Evolutionary conservation across 2,888 invertebrate species (phyloP).

Genomic region (Diarsia rubi): DNA sequence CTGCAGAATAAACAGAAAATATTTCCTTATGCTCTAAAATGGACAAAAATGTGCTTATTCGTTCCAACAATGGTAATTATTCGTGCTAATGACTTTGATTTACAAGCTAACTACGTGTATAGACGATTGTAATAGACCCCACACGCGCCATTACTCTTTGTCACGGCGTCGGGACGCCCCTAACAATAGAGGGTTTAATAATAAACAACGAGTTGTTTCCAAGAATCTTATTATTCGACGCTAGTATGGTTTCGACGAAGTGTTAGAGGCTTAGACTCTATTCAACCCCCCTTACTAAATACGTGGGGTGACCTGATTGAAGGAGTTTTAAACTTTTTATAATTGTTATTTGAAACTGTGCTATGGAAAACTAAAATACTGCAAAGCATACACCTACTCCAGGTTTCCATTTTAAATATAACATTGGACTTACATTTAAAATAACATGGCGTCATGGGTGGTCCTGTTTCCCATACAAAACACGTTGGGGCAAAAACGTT

Average conservation of each 20-base stretch:
- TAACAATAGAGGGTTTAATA: slow-evolving; percentile 72
- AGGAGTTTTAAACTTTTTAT: not conserved
- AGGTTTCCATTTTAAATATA: not conserved
- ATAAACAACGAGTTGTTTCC: slow-evolving; percentile 69
- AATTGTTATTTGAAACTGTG: not conserved
- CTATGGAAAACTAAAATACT: not conserved
- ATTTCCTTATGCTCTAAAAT: not conserved
- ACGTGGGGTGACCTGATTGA: not conserved
- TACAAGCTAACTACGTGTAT: slow-evolving; percentile 67
- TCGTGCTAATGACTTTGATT: slow-evolving; percentile 71
- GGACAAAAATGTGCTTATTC: slow-evolving; percentile 4
- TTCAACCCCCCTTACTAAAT: not conserved
- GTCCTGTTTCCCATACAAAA: not conserved
- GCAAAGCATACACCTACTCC: not conserved
- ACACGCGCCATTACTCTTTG: slow-evolving; percentile 68
- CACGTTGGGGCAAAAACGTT: slow-evolving; percentile 22
- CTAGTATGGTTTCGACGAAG: slow-evolving; percentile 50
- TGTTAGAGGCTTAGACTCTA: slow-evolving; percentile 32
- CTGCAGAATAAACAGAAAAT: slow-evolving; percentile 8
- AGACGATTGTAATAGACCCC: slow-evolving; percentile 66
- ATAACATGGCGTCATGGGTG: not conserved
- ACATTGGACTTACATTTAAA: not conserved
- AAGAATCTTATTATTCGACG: slow-evolving; percentile 60
- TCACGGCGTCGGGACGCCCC: slow-evolving; percentile 61
- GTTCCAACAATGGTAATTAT: slow-evolving; percentile 41